phyloP scores from a whole-genome alignment of 2,888 invertebrate species.

The Agrenia bidenticulata region DNA sequence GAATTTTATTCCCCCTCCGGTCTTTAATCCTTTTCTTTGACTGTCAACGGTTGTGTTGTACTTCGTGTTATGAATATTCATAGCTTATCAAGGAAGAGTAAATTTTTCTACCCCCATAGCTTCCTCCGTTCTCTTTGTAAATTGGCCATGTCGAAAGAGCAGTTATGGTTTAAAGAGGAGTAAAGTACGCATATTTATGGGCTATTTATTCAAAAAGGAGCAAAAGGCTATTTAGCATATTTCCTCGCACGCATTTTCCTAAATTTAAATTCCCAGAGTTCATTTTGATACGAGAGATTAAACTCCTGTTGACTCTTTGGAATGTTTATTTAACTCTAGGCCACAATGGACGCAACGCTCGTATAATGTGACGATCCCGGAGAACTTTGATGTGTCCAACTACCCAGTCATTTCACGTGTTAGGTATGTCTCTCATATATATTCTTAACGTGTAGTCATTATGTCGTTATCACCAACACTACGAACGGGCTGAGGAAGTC shows the following conservation, averaged over 20 bases:
- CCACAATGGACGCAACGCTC: slow-evolving; percentile 89
- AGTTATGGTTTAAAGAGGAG: too few species aligned
- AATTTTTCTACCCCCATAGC: too few species aligned
- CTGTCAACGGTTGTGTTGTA: too few species aligned
- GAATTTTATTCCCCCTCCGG: too few species aligned
- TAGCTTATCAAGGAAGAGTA: not conserved
- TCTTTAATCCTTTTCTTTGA: too few species aligned
- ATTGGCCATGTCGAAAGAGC: too few species aligned
- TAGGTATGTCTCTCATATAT: slow-evolving; percentile 56
- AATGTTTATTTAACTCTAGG: slow-evolving; percentile 55
- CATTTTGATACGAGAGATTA: too few species aligned
- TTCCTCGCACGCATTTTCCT: slow-evolving; percentile 6
- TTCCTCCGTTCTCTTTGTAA: too few species aligned
- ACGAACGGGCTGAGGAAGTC: too few species aligned
- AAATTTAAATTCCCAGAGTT: too few species aligned
- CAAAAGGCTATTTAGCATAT: not conserved
- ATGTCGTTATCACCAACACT: not conserved
- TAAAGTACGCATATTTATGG: slow-evolving; percentile 12
- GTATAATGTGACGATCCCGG: slow-evolving; percentile 81
- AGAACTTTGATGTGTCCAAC: slow-evolving; percentile 81
- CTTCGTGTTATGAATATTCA: slow-evolving; percentile 5
- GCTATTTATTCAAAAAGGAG: slow-evolving; percentile 4
- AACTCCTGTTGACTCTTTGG: too few species aligned
- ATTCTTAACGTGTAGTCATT: not conserved
- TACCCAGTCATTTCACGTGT: slow-evolving; percentile 81